These are phyloP conservation scores for Stomatorhinus walkeri DNA, from an alignment of 2,797 vertebrate genomes.

Conservation along the genomic window DNA sequence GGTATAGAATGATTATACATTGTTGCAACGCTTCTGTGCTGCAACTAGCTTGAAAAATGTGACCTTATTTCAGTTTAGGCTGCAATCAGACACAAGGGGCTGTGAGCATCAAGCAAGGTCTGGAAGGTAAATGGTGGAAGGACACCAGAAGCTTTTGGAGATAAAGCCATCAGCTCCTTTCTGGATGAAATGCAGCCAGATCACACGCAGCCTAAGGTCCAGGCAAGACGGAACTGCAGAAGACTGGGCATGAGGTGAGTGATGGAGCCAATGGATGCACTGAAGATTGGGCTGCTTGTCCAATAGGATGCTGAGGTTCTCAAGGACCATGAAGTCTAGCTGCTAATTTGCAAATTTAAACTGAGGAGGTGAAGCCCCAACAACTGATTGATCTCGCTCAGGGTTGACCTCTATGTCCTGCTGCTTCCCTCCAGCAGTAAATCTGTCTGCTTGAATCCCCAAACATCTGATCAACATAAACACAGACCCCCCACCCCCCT, in stretches of 20 bases:
- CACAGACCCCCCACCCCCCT: background rate
- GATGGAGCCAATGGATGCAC: background rate
- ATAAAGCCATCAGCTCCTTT: background rate
- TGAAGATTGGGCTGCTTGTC: background rate
- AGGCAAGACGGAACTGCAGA: background rate
- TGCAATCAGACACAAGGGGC: background rate
- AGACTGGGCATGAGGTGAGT: background rate
- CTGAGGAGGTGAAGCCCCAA: background rate
- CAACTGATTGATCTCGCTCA: background rate
- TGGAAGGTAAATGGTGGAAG: background rate
- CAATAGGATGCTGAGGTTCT: background rate
- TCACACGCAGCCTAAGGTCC: background rate
- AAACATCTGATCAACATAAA: background rate
- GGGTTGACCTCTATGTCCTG: background rate
- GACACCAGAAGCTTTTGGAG: background rate
- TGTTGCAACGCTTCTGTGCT: background rate
- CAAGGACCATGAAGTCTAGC: background rate
- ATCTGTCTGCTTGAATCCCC: slow-evolving; percentile 16
- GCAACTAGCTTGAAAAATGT: background rate
- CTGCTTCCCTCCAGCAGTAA: slow-evolving; percentile 7
- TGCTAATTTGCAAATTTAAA: background rate
- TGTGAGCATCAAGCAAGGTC: background rate
- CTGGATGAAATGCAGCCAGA: background rate
- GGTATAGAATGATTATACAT: background rate
- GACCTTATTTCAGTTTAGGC: background rate